These are phyloP conservation scores for Cyphomyrus plagiostoma DNA, from an alignment of 2,113 vertebrate species.

Conservation along the genomic window DNA sequence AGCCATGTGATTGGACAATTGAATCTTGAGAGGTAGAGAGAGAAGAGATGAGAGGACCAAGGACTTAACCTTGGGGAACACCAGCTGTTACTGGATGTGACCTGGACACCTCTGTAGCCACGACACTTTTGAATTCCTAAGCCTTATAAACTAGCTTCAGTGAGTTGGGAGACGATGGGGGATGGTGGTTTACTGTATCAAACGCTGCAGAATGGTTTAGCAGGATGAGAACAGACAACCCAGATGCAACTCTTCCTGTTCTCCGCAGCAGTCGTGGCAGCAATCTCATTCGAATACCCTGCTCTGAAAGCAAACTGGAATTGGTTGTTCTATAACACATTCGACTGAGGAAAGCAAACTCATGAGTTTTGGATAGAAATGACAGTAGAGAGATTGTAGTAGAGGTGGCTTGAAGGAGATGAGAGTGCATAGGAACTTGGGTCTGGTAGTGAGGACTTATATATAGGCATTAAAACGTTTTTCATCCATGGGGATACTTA, in stretches of 20 bases:
- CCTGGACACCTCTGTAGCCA: not conserved
- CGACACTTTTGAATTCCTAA: not conserved
- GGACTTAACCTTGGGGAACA: not conserved
- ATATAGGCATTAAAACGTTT: not conserved
- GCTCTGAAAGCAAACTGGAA: not conserved
- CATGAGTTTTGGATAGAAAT: not conserved
- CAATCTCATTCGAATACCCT: not conserved
- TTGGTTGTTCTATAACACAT: not conserved
- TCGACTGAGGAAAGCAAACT: not conserved
- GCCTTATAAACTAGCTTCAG: not conserved
- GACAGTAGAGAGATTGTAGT: not conserved
- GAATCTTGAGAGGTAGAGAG: not conserved
- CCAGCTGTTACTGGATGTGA: not conserved
- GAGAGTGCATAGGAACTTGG: not conserved
- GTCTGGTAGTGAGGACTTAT: not conserved
- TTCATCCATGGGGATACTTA: not conserved
- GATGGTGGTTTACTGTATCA: not conserved
- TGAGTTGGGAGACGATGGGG: not conserved
- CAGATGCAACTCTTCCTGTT: not conserved
- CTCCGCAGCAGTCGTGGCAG: not conserved
- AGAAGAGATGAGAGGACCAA: not conserved
- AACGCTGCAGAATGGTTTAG: not conserved
- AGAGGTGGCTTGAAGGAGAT: not conserved
- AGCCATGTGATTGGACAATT: not conserved
- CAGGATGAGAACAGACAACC: not conserved